Percentiles rank a stretch among this genome's conserved stretches.
phyloP scores from a whole-genome alignment of 2,888 invertebrate genomes.

The Orthonychiurus folsomi region DNA sequence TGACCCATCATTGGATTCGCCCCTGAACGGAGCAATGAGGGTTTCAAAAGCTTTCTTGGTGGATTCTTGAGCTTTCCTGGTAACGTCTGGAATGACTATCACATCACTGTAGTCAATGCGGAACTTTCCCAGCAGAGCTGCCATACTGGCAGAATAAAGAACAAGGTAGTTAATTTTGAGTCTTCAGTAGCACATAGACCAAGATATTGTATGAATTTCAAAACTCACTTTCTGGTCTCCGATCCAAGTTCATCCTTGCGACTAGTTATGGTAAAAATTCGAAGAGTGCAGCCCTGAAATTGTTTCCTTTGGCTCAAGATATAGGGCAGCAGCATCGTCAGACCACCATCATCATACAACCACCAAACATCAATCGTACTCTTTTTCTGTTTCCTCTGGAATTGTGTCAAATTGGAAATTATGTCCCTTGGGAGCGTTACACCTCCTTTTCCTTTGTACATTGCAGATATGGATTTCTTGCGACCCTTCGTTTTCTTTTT shows the following conservation, averaged over 20 bases:
- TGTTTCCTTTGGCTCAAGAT: slow-evolving; percentile 69
- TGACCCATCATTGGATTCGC: slow-evolving; percentile 31
- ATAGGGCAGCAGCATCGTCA: slow-evolving; percentile 76
- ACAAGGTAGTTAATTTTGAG: too few relatives aligned
- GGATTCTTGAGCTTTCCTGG: slow-evolving; percentile 66
- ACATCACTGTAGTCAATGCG: slow-evolving; percentile 90
- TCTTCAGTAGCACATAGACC: neutral
- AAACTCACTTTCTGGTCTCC: slow-evolving; percentile 73
- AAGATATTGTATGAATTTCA: neutral
- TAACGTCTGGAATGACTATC: slow-evolving; percentile 83
- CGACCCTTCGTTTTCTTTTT: slow-evolving; percentile 34
- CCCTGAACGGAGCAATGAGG: slow-evolving; percentile 58
- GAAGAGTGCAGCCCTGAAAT: slow-evolving; percentile 67
- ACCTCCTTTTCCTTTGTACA: slow-evolving; percentile 48
- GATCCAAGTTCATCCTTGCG: slow-evolving; percentile 65
- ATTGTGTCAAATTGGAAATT: slow-evolving; percentile 43
- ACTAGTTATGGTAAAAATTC: slow-evolving; percentile 76
- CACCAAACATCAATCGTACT: slow-evolving; percentile 52
- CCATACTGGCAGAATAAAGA: slow-evolving; percentile 62
- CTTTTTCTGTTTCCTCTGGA: slow-evolving; percentile 43
- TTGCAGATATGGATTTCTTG: slow-evolving; percentile 30
- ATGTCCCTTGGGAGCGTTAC: slow-evolving; percentile 50
- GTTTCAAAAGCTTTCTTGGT: slow-evolving; percentile 67
- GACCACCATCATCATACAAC: slow-evolving; percentile 54
- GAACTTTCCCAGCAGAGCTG: slow-evolving; percentile 82